These are phyloP conservation scores for Orchestia grillus DNA, from an alignment of 1,140 invertebrate genomes.

Conservation along the genomic window DNA sequence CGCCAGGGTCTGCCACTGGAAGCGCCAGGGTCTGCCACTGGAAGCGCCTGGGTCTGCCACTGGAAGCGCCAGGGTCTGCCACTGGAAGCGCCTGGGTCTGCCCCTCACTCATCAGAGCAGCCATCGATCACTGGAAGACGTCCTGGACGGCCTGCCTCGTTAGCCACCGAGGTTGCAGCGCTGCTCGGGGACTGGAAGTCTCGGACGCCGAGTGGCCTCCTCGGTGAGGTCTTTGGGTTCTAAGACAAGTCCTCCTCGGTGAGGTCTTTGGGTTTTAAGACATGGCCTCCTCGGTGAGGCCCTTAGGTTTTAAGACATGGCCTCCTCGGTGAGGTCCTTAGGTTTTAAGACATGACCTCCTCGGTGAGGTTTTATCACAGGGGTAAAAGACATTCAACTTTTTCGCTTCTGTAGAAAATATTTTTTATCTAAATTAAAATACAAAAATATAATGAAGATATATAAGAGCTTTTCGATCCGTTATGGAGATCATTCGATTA, in stretches of 20 bases:
- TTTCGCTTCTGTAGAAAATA: no score
- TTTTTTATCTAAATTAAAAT: no score
- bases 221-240: not conserved
- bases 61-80: not conserved
- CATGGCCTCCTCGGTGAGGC: not conserved
- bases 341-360: no score
- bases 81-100: not conserved
- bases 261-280: no score
- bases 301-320: no score
- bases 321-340: not conserved
- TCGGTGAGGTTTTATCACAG: no score
- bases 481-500: no score
- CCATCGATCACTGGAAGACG: conserved; percentile 26
- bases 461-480: no score
- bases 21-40: not conserved
- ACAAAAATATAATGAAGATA: no score
- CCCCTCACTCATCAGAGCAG: not conserved
- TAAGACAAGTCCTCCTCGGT: not conserved
- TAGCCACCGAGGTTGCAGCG: not conserved
- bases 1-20: not conserved
- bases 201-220: not conserved
- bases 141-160: conserved; percentile 12
- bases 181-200: not conserved
- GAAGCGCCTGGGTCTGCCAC: not conserved
- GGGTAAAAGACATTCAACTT: no score